A percentile compares a stretch with the other conserved stretches of the same genome.
Conservation (phyloP, 2,888 invertebrate genomes). For the Yponomeuta sedellus region DNA sequence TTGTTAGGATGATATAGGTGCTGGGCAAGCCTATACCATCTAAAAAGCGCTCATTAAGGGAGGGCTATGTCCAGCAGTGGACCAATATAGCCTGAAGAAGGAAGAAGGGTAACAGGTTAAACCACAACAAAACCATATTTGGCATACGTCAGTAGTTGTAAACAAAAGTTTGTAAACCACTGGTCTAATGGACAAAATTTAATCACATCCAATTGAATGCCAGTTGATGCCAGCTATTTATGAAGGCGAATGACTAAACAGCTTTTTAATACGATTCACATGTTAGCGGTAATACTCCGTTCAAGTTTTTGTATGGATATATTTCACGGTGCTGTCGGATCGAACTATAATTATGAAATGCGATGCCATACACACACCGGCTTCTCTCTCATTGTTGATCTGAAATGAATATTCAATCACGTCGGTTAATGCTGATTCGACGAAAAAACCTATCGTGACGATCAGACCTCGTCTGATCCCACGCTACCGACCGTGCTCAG, state of each 20-base stretch:
- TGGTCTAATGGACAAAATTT: constrained; percentile 68
- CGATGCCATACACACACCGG: constrained; percentile 70
- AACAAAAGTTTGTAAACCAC: constrained; percentile 12
- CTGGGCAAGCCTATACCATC: too few relatives aligned
- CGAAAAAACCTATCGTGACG: constrained; percentile 36
- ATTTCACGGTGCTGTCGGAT: constrained; percentile 74
- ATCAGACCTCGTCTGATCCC: background rate
- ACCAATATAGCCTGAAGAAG: too few relatives aligned
- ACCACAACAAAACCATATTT: too few relatives aligned
- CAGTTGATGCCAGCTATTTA: constrained; percentile 75
- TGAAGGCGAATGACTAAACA: constrained; percentile 74
- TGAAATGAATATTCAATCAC: constrained; percentile 74
- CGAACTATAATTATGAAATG: constrained; percentile 73
- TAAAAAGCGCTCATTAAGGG: too few relatives aligned
- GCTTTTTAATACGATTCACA: constrained; percentile 76
- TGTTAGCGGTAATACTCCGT: constrained; percentile 74
- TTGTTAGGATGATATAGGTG: too few relatives aligned
- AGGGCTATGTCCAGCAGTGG: too few relatives aligned
- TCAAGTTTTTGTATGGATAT: constrained; percentile 73
- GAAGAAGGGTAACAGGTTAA: too few relatives aligned
- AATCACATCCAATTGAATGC: constrained; percentile 76
- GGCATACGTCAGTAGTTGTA: too few relatives aligned
- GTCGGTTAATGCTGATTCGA: constrained; percentile 35
- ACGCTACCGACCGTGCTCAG: background rate
- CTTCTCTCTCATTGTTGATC: constrained; percentile 72